These are phyloP conservation scores for Halcyon badia DNA, from an alignment of 2,797 vertebrate genomes.

Conservation along the genomic window DNA sequence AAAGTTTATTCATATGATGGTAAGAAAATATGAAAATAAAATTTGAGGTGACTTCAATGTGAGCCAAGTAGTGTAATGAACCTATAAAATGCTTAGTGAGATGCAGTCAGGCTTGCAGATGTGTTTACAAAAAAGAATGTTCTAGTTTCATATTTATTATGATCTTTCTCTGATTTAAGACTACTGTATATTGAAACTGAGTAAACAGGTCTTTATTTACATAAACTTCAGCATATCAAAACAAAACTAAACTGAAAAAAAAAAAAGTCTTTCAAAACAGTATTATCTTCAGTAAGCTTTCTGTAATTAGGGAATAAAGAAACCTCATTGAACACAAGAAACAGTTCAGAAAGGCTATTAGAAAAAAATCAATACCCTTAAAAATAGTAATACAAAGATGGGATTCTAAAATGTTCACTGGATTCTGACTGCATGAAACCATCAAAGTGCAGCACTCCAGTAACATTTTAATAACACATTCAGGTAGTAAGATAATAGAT, in stretches of 20 bases:
- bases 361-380: conserved; percentile 76
- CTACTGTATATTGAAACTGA: conserved; percentile 75
- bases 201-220: conserved; percentile 77
- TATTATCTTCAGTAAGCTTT: conserved; percentile 51
- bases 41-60: conserved; percentile 81
- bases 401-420: conserved; percentile 65
- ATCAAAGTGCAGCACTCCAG: conserved; percentile 73
- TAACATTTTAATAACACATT: conserved; percentile 76
- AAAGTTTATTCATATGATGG: conserved; percentile 68
- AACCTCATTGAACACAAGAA: conserved; percentile 56
- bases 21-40: conserved; percentile 74
- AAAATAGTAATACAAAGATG: conserved; percentile 69
- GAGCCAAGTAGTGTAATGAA: conserved; percentile 80
- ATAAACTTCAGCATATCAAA: conserved; percentile 59
- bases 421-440: conserved; percentile 72
- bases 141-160: conserved; percentile 79
- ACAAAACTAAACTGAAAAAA: conserved; percentile 19
- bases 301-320: conserved; percentile 74
- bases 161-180: conserved; percentile 78
- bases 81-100: conserved; percentile 81
- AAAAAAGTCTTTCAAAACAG: conserved; percentile 32
- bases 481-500: conserved; percentile 62
- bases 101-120: conserved; percentile 80
- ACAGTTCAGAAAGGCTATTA: conserved; percentile 73
- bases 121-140: conserved; percentile 77